phyloP scores from a whole-genome alignment of 2,113 vertebrate genomes.

The Climacteris rufus region DNA sequence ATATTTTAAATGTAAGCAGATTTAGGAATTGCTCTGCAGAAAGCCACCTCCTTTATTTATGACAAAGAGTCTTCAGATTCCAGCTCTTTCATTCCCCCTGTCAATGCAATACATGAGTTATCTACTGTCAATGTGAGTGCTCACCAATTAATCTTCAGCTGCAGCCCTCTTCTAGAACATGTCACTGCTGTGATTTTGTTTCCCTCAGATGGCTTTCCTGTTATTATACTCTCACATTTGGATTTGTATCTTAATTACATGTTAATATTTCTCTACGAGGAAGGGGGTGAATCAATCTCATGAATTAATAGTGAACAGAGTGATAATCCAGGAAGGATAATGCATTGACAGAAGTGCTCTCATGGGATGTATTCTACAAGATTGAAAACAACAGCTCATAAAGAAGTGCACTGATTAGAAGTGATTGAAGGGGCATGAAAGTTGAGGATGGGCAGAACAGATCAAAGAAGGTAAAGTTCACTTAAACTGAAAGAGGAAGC shows the following conservation, averaged over 20 bases:
- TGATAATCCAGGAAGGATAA: slow-evolving; percentile 46
- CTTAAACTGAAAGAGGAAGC: neutral
- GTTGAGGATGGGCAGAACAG: neutral
- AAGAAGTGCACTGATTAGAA: slow-evolving; percentile 12
- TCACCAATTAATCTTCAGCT: slow-evolving; percentile 51
- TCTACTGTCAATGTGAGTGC: slow-evolving; percentile 25
- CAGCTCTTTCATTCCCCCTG: neutral
- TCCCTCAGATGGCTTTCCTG: slow-evolving; percentile 29
- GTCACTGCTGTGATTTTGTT: slow-evolving; percentile 15
- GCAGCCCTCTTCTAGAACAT: slow-evolving; percentile 23
- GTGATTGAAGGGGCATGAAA: neutral
- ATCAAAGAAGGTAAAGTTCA: neutral
- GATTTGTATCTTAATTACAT: slow-evolving; percentile 42
- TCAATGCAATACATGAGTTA: slow-evolving; percentile 1
- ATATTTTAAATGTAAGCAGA: slow-evolving; percentile 17
- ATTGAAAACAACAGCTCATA: slow-evolving; percentile 28
- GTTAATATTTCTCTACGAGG: slow-evolving; percentile 19
- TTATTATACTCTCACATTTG: slow-evolving; percentile 27
- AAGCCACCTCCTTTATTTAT: slow-evolving; percentile 9
- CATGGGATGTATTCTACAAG: slow-evolving; percentile 3
- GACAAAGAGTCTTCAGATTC: neutral
- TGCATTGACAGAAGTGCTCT: slow-evolving; percentile 14
- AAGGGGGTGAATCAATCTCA: slow-evolving; percentile 21
- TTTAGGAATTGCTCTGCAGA: neutral
- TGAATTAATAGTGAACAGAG: slow-evolving; percentile 35